Base-by-base conservation (phyloP, 1,140 invertebrate species). In the Frieseomelitta varia region DNA sequence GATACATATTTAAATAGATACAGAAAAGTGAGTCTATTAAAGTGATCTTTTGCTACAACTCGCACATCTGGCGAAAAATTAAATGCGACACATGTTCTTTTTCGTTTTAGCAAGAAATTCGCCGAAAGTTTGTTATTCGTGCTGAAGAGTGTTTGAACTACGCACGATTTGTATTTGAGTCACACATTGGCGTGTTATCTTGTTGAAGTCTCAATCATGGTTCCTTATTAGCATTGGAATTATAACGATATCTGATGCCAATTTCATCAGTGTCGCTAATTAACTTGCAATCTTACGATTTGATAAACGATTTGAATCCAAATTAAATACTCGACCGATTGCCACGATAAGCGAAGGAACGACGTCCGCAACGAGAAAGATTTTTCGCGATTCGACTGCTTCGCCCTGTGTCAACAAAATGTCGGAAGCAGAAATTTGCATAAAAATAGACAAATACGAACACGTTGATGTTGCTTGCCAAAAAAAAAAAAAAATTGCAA, bases 111-210 rank as follows among this genome's bases (percentile, higher is more conserved):
- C 63, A 21, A 67, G 51, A 24, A 4, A 30, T n/a, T 24, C 76
- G 14, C 4, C 1, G 11, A 51, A 30, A 53, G 27, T 79, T 79
- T 12, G 51, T 55, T 17, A 10, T 55, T 67, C 53, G 30, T 19
- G 8, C 24, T 55, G 34, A 19, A 30, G 19, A 1, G 11, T 72
- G 67, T 84, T 71, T 79, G 24, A 72, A 30, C 15, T 63, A 21
- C 39, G 21, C 67, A 51, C 24, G 27, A 47, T 79, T n/a, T 78
- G 39, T 79, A 68, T 72, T 55, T 63, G 34, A 71, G 81, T 69
- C 55, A 84, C 67, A 71, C 71, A 84, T 79, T 72, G 56, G 56
- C 58, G 24, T 27, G 67, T 85, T 85, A 79, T 85, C 83, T 85
- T 74, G 39, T 81, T 85, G 14, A 81, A 55, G 61, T 51, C 53